Conservation (phyloP, 2,113 vertebrate species). For the Dromaius novaehollandiae region DNA sequence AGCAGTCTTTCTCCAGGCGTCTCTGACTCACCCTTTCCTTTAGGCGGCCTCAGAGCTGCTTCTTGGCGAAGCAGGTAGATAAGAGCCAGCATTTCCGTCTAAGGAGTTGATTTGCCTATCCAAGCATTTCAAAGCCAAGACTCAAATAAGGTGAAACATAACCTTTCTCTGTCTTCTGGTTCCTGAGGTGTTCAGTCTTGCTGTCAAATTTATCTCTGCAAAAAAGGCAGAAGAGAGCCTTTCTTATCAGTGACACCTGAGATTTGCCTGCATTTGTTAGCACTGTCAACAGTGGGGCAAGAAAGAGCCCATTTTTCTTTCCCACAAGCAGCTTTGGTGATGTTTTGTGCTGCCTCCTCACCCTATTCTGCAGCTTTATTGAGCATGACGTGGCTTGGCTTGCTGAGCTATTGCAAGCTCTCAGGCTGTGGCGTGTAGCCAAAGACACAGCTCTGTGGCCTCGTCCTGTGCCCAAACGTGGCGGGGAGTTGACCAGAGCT, state of each 20-base stretch:
- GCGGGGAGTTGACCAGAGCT: neutral
- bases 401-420: no score
- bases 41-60: neutral
- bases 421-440: no score
- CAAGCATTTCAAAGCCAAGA: neutral
- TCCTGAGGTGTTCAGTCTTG: neutral
- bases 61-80: neutral
- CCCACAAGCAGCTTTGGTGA: neutral
- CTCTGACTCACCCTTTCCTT: neutral
- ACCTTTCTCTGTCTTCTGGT: neutral
- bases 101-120: neutral
- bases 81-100: neutral
- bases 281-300: neutral
- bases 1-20: neutral
- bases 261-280: neutral
- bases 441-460: no score
- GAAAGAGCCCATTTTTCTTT: neutral
- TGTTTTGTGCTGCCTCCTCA: neutral
- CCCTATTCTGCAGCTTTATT: no score
- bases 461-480: neutral
- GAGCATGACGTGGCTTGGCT: no score
- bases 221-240: neutral
- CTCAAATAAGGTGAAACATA: neutral
- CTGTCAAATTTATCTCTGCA: neutral
- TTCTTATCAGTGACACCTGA: neutral